Conservation (phyloP, 1,140 invertebrate species). For the Idris sp. region DNA sequence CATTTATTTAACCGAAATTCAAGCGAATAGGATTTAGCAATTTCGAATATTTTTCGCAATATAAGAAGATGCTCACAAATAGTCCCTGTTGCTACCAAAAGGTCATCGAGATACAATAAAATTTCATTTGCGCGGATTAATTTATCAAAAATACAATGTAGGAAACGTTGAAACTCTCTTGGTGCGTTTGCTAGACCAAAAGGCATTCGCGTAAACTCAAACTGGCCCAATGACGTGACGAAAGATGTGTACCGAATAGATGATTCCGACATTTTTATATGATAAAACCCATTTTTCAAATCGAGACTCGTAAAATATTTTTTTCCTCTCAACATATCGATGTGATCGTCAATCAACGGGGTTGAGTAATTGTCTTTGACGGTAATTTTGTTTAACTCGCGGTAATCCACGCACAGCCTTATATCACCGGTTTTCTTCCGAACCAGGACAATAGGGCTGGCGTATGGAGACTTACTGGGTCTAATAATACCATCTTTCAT, state of each 20-base stretch:
- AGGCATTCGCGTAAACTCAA: slow-evolving; percentile 64
- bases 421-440: background rate
- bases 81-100: background rate
- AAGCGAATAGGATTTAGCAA: too few relatives aligned
- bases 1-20: too few relatives aligned
- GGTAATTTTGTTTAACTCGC: background rate
- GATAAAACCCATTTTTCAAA: slow-evolving; percentile 7
- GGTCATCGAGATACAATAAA: background rate
- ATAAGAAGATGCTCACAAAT: too few relatives aligned
- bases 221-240: slow-evolving; percentile 37
- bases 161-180: slow-evolving; percentile 3
- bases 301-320: background rate
- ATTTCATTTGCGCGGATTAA: background rate
- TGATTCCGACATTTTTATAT: slow-evolving; percentile 38
- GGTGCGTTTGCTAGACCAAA: slow-evolving; percentile 59
- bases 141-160: background rate
- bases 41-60: too few relatives aligned
- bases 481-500: background rate
- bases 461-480: background rate
- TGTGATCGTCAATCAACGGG: slow-evolving; percentile 1
- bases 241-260: slow-evolving; percentile 55
- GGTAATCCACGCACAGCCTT: background rate
- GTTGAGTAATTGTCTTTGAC: background rate
- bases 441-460: background rate
- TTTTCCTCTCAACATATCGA: background rate